A percentile compares a stretch with the other conserved stretches of the same genome.
These are phyloP conservation scores for Rhinogobio ventralis DNA, from an alignment of 2,797 vertebrate species.

Conservation along the genomic window DNA sequence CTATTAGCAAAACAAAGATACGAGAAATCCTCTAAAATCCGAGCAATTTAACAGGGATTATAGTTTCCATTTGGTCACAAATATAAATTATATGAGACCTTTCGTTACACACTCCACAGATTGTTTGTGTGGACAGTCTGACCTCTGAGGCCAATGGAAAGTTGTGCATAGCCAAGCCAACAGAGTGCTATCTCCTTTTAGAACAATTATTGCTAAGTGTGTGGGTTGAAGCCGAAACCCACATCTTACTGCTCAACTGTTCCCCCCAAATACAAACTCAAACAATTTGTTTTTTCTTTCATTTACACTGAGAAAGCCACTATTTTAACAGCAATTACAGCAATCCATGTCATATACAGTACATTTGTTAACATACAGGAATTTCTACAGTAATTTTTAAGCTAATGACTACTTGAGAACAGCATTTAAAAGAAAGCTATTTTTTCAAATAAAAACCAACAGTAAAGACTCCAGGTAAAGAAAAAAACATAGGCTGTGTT, in stretches of 20 bases:
- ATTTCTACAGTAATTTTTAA: background rate
- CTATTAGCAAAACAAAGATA: constrained; percentile 9
- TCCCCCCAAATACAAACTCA: background rate
- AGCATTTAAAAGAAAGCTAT: background rate
- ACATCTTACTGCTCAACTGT: background rate
- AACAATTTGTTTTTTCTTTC: background rate
- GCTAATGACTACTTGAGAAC: background rate
- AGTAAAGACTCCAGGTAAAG: background rate
- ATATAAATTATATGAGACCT: constrained; percentile 11
- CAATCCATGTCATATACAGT: background rate
- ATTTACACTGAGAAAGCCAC: background rate
- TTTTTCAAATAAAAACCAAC: background rate
- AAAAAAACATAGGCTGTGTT: background rate
- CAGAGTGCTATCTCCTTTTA: constrained; percentile 29
- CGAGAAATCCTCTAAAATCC: constrained; percentile 1
- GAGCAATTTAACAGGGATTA: background rate
- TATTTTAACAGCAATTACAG: background rate
- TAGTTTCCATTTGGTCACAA: background rate
- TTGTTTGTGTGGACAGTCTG: background rate
- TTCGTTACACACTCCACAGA: constrained; percentile 7
- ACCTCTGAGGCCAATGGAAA: constrained; percentile 38
- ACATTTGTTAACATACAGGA: background rate
- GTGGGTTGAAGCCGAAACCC: constrained; percentile 20
- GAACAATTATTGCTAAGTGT: constrained; percentile 25
- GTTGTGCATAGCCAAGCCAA: constrained; percentile 20